These are phyloP conservation scores for Scelioninae gen. 1 DNA, from an alignment of 2,888 invertebrate species.

Conservation along the genomic window DNA sequence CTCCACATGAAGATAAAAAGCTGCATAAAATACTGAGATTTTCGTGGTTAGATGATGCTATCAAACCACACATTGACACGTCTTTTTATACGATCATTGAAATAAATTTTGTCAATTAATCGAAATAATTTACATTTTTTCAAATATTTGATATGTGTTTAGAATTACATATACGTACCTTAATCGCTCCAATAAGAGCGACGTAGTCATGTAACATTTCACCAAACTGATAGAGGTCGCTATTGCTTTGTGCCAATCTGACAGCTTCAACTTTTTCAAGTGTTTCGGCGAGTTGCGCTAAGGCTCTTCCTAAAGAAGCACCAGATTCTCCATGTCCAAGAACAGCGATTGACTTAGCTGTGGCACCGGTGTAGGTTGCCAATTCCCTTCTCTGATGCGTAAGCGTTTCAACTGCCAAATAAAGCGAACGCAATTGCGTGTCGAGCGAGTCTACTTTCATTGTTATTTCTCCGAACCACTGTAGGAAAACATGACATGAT, in stretches of 20 bases:
- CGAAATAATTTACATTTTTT: too few species aligned
- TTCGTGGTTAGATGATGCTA: too few species aligned
- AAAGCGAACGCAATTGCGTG: constrained; percentile 93
- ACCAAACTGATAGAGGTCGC: constrained; percentile 96
- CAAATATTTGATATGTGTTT: background rate
- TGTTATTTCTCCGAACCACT: constrained; percentile 99
- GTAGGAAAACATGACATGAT: too few species aligned
- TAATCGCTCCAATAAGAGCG: constrained; percentile 94
- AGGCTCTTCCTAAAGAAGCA: constrained; percentile 93
- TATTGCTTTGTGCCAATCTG: constrained; percentile 96
- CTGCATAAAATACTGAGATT: too few species aligned
- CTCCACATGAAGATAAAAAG: too few species aligned
- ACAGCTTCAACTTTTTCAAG: constrained; percentile 91
- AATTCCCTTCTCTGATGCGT: constrained; percentile 94
- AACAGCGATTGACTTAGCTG: constrained; percentile 95
- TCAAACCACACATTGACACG: too few species aligned
- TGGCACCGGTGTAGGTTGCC: constrained; percentile 90
- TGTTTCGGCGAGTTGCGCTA: constrained; percentile 94
- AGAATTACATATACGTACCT: constrained; percentile 85
- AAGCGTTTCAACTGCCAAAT: constrained; percentile 93
- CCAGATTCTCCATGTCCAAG: constrained; percentile 97
- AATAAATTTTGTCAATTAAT: too few species aligned
- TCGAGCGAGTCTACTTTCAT: constrained; percentile 96
- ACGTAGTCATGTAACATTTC: constrained; percentile 98
- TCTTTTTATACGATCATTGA: too few species aligned